Percentiles rank a stretch among this genome's conserved stretches.
Evolutionary conservation across 2,113 vertebrate genomes (phyloP).

Genomic region (Mastomys coucha): DNA sequence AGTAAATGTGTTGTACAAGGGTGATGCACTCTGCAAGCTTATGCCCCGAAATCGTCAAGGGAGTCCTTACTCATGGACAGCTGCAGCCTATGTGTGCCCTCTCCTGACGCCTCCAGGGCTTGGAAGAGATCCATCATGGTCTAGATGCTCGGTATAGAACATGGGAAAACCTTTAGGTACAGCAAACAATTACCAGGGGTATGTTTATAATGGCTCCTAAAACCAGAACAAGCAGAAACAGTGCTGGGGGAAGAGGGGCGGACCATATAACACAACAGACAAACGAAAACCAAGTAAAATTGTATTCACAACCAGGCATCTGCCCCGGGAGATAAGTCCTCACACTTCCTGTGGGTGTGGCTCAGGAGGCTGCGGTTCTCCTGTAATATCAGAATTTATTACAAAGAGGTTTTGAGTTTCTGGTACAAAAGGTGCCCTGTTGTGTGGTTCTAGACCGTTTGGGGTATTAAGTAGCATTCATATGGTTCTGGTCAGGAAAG

Average conservation of each 20-base stretch:
- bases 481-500: constrained; percentile 61
- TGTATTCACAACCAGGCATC: neutral
- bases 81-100: neutral
- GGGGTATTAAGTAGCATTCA: constrained; percentile 27
- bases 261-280: neutral
- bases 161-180: neutral
- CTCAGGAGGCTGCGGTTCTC: constrained; percentile 26
- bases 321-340: neutral
- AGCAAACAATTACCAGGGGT: neutral
- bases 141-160: neutral
- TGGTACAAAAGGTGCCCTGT: constrained; percentile 76
- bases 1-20: neutral
- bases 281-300: neutral
- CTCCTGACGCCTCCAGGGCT: neutral
- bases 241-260: no score
- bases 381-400: neutral
- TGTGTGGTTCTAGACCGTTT: constrained; percentile 44
- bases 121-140: neutral
- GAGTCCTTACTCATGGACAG: neutral
- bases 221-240: neutral
- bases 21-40: neutral
- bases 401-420: constrained; percentile 73
- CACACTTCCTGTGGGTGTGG: neutral
- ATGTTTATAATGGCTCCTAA: neutral
- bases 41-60: neutral